phyloP scores from a whole-genome alignment of 1,140 invertebrate genomes.

The Hypsibius dujardini region DNA sequence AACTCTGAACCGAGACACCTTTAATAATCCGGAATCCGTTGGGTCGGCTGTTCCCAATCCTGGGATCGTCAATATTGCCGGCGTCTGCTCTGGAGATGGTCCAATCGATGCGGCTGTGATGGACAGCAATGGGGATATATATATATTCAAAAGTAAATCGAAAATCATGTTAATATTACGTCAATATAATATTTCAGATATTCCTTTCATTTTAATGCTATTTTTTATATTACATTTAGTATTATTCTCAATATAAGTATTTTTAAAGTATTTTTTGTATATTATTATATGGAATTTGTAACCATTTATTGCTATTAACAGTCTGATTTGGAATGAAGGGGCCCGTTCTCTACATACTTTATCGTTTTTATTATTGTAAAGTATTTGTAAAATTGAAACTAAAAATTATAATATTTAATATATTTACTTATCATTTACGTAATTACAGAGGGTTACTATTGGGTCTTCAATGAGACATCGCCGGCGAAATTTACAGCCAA shows the following conservation, averaged over 20 bases:
- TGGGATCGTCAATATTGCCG: not conserved
- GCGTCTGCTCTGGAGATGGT: not conserved
- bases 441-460: constrained; percentile 11
- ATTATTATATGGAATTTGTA: too few relatives aligned
- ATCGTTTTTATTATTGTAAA: not conserved
- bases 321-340: not conserved
- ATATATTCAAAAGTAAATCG: constrained; percentile 12
- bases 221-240: too few relatives aligned
- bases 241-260: too few relatives aligned
- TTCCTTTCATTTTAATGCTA: too few relatives aligned
- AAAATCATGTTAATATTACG: not conserved
- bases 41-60: not conserved
- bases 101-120: constrained; percentile 1
- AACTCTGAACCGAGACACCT: constrained; percentile 17
- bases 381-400: not conserved
- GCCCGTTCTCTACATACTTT: not conserved
- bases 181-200: too few relatives aligned
- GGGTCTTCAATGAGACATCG: not conserved
- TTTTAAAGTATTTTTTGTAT: too few relatives aligned
- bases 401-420: not conserved
- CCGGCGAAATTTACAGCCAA: not conserved
- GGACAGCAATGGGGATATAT: not conserved
- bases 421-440: not conserved
- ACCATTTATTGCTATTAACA: not conserved
- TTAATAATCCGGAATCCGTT: constrained; percentile 19